Conservation (phyloP, 2,888 invertebrate genomes). For the Vanessa cardui region DNA sequence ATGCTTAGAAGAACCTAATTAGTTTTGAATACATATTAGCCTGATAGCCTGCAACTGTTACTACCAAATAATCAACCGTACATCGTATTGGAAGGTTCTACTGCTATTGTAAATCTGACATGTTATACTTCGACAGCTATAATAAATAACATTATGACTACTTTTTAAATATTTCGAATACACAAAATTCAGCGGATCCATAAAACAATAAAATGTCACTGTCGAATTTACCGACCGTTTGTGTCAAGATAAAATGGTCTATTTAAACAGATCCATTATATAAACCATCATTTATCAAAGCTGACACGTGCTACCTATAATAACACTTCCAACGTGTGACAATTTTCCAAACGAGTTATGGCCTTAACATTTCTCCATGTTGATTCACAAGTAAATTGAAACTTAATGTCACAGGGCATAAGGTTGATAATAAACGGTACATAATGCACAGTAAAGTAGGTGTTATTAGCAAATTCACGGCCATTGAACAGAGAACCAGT, state of each 20-base stretch:
- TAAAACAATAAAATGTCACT: neutral
- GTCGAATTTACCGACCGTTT: neutral
- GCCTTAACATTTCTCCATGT: constrained; percentile 17
- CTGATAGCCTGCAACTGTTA: no score
- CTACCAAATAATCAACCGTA: no score
- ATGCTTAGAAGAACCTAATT: no score
- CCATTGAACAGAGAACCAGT: neutral
- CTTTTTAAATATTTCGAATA: neutral
- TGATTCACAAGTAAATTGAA: constrained; percentile 4
- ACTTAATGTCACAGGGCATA: neutral
- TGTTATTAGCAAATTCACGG: constrained; percentile 3
- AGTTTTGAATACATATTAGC: no score
- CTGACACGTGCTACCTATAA: constrained; percentile 33
- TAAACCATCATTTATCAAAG: constrained; percentile 39
- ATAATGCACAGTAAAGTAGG: neutral
- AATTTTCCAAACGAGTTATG: constrained; percentile 22
- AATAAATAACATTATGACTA: no score
- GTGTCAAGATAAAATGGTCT: constrained; percentile 15
- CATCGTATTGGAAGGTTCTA: no score
- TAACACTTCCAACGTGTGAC: constrained; percentile 32
- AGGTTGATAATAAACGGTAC: neutral
- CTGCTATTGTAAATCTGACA: no score
- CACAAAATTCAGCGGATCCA: neutral
- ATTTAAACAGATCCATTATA: constrained; percentile 22
- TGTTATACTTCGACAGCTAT: no score